Conservation (phyloP, 2,888 invertebrate species). For the Ferdinandea cuprea region DNA sequence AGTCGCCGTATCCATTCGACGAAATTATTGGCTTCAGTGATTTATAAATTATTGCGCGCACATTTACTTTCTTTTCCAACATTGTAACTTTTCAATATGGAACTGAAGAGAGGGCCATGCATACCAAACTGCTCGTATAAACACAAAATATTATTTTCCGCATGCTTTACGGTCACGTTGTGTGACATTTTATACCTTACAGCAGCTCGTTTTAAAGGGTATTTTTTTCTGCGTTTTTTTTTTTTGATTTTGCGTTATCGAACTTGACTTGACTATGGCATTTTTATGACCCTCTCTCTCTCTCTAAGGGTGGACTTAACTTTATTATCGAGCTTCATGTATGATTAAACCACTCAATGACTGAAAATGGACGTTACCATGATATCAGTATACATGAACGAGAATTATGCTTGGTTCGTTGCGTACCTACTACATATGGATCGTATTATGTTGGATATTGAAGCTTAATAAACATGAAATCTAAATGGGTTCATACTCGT, state of each 20-base stretch:
- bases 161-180: constrained; percentile 56
- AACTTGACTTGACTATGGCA: constrained; percentile 35
- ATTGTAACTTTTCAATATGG: constrained; percentile 14
- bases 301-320: constrained; percentile 61
- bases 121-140: too few relatives aligned
- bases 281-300: constrained; percentile 47
- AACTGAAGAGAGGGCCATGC: not conserved
- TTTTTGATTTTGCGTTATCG: constrained; percentile 38
- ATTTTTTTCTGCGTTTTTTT: too few relatives aligned
- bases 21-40: constrained; percentile 37
- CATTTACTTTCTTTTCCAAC: constrained; percentile 40
- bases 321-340: constrained; percentile 63
- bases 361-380: constrained; percentile 50
- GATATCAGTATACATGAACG: constrained; percentile 34
- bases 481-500: constrained; percentile 23
- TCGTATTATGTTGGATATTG: constrained; percentile 40
- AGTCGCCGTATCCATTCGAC: too few relatives aligned
- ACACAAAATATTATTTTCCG: constrained; percentile 37
- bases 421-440: constrained; percentile 40
- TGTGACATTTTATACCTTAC: constrained; percentile 46
- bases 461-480: constrained; percentile 49
- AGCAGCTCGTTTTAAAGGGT: constrained; percentile 29
- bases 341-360: constrained; percentile 67
- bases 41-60: constrained; percentile 57
- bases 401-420: constrained; percentile 46